Conservation (phyloP, 1,140 invertebrate species). For the Sesamia nonagrioides region DNA sequence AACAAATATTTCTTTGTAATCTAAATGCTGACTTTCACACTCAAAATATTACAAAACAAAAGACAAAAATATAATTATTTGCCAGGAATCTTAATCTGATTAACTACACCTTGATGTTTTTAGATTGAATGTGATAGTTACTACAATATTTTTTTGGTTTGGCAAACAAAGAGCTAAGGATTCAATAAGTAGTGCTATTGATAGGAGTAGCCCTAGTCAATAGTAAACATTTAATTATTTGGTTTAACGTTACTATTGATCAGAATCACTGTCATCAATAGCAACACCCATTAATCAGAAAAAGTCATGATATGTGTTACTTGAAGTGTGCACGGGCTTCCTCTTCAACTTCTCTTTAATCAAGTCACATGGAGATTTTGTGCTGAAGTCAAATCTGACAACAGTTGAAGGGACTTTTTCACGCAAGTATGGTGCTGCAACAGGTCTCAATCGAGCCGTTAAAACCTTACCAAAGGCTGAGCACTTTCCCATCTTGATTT, state of each 20-base stretch:
- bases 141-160: no score
- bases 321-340: slow-evolving; percentile 39
- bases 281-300: slow-evolving; percentile 41
- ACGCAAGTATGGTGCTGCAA: slow-evolving; percentile 68
- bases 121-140: no score
- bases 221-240: background rate
- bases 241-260: slow-evolving; percentile 36
- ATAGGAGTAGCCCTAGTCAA: background rate
- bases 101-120: background rate
- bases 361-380: slow-evolving; percentile 74
- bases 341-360: slow-evolving; percentile 70
- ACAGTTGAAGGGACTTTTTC: slow-evolving; percentile 61
- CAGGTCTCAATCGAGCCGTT: slow-evolving; percentile 60
- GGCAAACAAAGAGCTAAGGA: no score
- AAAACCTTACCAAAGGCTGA: slow-evolving; percentile 77
- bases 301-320: slow-evolving; percentile 37
- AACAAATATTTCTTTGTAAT: no score
- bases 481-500: slow-evolving; percentile 64
- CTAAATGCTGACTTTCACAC: background rate
- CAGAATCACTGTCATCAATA: slow-evolving; percentile 26
- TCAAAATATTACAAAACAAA: background rate
- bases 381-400: slow-evolving; percentile 71
- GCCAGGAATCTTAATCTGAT: background rate
- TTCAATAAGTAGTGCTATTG: background rate
- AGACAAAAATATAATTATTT: background rate